phyloP scores from a whole-genome alignment of 2,888 invertebrate species.

The Himalopsyche tibetana region DNA sequence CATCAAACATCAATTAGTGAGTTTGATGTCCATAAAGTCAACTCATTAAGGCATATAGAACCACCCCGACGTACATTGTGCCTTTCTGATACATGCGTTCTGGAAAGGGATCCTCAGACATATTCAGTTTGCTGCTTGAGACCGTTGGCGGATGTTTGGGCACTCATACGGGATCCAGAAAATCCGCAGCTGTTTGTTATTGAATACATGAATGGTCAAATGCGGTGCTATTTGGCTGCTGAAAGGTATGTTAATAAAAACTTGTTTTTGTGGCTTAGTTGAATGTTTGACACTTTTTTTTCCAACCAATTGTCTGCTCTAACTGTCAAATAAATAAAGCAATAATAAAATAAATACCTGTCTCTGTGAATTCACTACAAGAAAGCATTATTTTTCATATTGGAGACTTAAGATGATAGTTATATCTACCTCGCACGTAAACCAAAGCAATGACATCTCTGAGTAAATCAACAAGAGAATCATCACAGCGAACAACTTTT shows the following conservation, averaged over 20 bases:
- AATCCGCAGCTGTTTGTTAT: conserved; percentile 96
- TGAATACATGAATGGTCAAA: conserved; percentile 95
- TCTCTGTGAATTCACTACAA: no score
- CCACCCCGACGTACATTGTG: conserved; percentile 93
- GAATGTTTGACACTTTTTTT: no score
- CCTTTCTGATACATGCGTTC: conserved; percentile 94
- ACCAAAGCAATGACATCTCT: no score
- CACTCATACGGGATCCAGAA: conserved; percentile 90
- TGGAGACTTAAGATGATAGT: no score
- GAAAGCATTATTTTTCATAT: no score
- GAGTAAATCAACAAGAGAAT: no score
- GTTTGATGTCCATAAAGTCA: conserved; percentile 95
- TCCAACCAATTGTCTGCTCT: no score
- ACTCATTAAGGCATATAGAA: conserved; percentile 87
- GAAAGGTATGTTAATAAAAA: conserved; percentile 81
- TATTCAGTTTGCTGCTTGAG: conserved; percentile 94
- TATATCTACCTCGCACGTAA: no score
- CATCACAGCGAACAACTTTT: no score
- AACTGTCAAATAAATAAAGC: no score
- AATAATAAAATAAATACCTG: no score
- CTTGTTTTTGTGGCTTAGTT: no score
- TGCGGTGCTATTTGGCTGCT: conserved; percentile 92
- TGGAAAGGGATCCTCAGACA: conserved; percentile 98
- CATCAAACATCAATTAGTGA: conserved; percentile 97
- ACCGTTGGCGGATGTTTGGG: conserved; percentile 90